These are phyloP conservation scores for Leucosticte australis DNA, from an alignment of 2,113 vertebrate genomes.

Conservation along the genomic window DNA sequence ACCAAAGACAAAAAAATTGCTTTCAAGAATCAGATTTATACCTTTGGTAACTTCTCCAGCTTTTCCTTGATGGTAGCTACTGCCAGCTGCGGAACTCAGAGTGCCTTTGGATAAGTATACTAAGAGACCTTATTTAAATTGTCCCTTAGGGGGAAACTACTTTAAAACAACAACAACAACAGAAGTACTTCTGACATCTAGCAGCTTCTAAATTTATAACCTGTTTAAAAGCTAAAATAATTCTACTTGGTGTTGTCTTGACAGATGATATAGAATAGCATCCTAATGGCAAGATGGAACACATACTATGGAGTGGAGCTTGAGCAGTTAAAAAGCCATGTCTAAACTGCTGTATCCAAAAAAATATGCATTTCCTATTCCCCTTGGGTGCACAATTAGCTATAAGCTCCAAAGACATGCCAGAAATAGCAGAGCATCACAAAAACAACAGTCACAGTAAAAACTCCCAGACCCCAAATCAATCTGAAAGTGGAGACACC, in stretches of 20 bases:
- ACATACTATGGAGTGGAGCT: not conserved
- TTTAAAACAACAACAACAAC: not conserved
- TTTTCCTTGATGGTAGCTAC: not conserved
- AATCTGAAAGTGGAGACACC: fast-evolving
- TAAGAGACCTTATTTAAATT: not conserved
- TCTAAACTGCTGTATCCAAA: not conserved
- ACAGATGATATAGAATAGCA: not conserved
- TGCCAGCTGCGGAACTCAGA: not conserved
- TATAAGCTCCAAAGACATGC: not conserved
- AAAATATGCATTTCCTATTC: not conserved
- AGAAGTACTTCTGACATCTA: not conserved
- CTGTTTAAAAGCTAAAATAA: not conserved
- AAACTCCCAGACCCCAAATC: not conserved
- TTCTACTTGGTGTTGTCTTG: not conserved
- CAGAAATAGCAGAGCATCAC: not conserved
- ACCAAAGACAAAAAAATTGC: not conserved
- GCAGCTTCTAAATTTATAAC: not conserved
- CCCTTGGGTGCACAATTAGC: not conserved
- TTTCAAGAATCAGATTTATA: not conserved
- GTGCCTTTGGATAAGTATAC: not conserved
- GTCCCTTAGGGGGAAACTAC: not conserved
- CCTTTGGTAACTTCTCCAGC: not conserved
- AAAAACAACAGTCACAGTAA: not conserved
- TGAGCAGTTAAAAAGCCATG: not conserved
- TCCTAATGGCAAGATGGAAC: not conserved